Base-by-base conservation (phyloP, 2,888 invertebrate species). In the Hedychridium roseum region DNA sequence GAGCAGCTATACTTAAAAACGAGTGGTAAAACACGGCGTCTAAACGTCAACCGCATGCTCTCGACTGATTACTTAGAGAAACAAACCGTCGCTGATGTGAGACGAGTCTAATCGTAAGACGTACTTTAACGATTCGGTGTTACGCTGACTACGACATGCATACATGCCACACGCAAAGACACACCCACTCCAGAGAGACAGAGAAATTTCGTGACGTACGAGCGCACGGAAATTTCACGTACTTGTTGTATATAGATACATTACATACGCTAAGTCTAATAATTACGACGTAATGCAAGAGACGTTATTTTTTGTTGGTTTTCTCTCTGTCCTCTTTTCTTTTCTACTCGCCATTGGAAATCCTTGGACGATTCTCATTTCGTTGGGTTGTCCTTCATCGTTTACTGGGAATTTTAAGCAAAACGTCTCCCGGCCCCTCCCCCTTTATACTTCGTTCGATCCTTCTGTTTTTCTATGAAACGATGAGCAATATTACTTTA, bases 401-500 rank as follows among this genome's bases (percentile, higher is more conserved):
- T n/a, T n/a, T n/a, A n/a, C n/a, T n/a, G n/a, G n/a, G n/a, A n/a
- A n/a, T n/a, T n/a, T n/a, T n/a, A n/a, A n/a, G n/a, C n/a, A n/a
- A n/a, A n/a, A n/a, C n/a, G n/a, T n/a, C n/a, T n/a, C n/a, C n/a
- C n/a, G n/a, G n/a, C n/a, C n/a, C n/a, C n/a, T 28, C 50, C 43
- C 50, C 50, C 49, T 46, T 23, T 46, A 38, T 46, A 42, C 45
- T 41, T 43, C 43, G 42, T 28, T 4, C 3, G 30, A 9, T 14
- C 44, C 17, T 36, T 46, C 43, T 47, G 57, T 64, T 64, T 57
- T 58, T 47, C 44, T 54, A 45, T 48, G 47, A 60, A 68, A 59
- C 57, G 61, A 67, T 58, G 68, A 73, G 70, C 68, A 69, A 73
- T 71, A 71, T 69, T 67, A 67, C 50, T 61, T 67, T 60, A 67